phyloP scores from a whole-genome alignment of 2,888 invertebrate genomes.

The Glomeris marginata region DNA sequence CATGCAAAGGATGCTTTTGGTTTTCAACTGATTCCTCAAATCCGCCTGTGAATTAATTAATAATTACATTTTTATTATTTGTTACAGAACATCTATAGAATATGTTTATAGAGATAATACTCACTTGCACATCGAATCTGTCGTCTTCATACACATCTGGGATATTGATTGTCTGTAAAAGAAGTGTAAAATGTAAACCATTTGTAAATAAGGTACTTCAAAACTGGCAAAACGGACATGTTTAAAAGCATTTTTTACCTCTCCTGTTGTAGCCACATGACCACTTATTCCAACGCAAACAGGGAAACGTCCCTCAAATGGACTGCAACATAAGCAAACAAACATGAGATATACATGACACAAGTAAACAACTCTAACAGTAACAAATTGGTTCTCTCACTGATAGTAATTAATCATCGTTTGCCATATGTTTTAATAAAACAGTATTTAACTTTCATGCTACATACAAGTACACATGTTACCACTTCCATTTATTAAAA shows the following conservation, averaged over 20 bases:
- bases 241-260: conserved; percentile 43
- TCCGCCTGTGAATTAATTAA: conserved; percentile 36
- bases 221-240: background rate
- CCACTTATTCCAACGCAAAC: conserved; percentile 91
- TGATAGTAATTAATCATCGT: too few relatives aligned
- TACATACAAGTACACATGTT: too few relatives aligned
- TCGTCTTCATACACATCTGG: conserved; percentile 75
- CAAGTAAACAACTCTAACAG: background rate
- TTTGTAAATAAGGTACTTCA: background rate
- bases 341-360: conserved; percentile 1
- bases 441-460: too few relatives aligned
- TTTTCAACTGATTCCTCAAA: conserved; percentile 63
- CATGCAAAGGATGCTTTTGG: conserved; percentile 85
- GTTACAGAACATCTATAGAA: background rate
- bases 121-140: conserved; percentile 54
- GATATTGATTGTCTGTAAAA: conserved; percentile 70
- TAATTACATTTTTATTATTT: background rate
- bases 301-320: conserved; percentile 83
- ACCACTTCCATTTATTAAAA: too few relatives aligned
- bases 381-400: background rate
- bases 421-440: too few relatives aligned
- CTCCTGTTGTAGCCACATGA: conserved; percentile 85
- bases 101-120: conserved; percentile 14
- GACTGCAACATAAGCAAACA: conserved; percentile 36
- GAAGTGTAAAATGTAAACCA: conserved; percentile 12